Base-by-base conservation (phyloP, 2,113 vertebrate species). In the Lepisosteus oculatus region DNA sequence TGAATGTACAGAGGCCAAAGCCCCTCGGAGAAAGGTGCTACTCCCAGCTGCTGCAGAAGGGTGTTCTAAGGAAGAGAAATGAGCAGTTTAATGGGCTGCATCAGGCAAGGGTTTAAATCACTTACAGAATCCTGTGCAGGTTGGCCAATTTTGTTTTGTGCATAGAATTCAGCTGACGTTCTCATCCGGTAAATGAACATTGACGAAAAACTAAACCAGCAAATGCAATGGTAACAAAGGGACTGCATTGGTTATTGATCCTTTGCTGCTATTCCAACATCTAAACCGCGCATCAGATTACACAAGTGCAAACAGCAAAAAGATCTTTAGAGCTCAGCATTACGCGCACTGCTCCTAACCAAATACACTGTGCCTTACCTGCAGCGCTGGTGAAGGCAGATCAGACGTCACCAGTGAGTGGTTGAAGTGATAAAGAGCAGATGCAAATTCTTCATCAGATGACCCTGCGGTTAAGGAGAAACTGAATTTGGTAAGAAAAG, bases 381-480 rank as follows among this genome's bases (percentile, higher is more conserved):
- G 96, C 79, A 99, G 85, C 14, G 93, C 91, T 14, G 96, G 96
- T 8, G 97, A 98, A 76, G 97, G 97, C 65, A 99, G 94, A 76
- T 99, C 97, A 9, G 97, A 98, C 6, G 97, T 99, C 7, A 99
- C 97, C 66, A 99, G 80, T 6, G 95, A 98, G 83, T 99, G 97
- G 85, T 97, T 99, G 84, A 99, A 99, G 83, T 98, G 97, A 85
- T 99, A 99, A 3, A 99, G 88, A 1, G 96, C 97, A 68, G 94
- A 92, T 65, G 97, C 93, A 83, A 99, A 99, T 68, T 95, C 96
- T 83, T 99, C 97, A 91, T 98, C 97, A 2, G 96, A 95, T 0
- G 96, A 94, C 12, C 94, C 97, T 99, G 41, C 68, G 15, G 79
- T 6, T 9, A 51, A 29, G 29, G 29, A 29, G 29, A 29, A 29